These are phyloP conservation scores for fruit fly (Drosophila melanogaster) DNA, from an alignment of 1,140 invertebrate species.

Conservation along the genomic window Release_6_plus_ISO1_MT NC_004354.4:19254501-19255000, in stretches of 20 bases:
- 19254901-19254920: slow-evolving; percentile 88
- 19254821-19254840: slow-evolving; percentile 55
- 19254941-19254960: slow-evolving; percentile 84
- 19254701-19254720: slow-evolving; percentile 69
- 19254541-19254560: neutral
- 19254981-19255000: slow-evolving; percentile 92
- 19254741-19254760: slow-evolving; percentile 86
- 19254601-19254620: slow-evolving; percentile 63
- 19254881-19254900: slow-evolving; percentile 93
- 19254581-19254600: slow-evolving; percentile 16
- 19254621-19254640: slow-evolving; percentile 76
- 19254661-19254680: slow-evolving; percentile 68
- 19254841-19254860: slow-evolving; percentile 71
- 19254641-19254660: slow-evolving; percentile 66
- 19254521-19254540: slow-evolving; percentile 55
- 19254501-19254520: slow-evolving; percentile 69
- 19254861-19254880: slow-evolving; percentile 86
- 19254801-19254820: slow-evolving; percentile 86
- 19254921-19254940: slow-evolving; percentile 59
- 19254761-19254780: slow-evolving; percentile 89
- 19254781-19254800: slow-evolving; percentile 93
- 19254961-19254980: slow-evolving; percentile 91
- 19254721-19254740: slow-evolving; percentile 72
- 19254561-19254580: neutral
- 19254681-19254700: slow-evolving; percentile 61